phyloP scores from a whole-genome alignment of 1,140 invertebrate genomes.

The Trypoxylus dichotomus region DNA sequence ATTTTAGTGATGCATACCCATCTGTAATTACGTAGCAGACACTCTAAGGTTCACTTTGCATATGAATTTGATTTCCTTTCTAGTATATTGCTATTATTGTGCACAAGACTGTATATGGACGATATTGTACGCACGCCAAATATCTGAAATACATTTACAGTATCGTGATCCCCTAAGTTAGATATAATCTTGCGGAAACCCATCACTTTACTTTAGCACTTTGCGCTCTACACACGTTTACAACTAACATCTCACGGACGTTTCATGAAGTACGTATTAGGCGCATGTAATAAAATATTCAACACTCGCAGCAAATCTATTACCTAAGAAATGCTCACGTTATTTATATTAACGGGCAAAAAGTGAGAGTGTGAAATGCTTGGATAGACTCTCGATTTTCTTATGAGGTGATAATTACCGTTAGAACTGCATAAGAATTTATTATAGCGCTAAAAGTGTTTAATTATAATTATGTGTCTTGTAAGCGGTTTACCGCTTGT shows the following conservation, averaged over 20 bases:
- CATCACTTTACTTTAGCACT: no score
- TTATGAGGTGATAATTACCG: conserved; percentile 15
- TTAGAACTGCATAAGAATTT: background rate
- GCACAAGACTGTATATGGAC: no score
- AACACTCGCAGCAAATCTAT: background rate
- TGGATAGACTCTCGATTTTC: conserved; percentile 7
- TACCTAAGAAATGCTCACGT: background rate
- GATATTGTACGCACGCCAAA: no score
- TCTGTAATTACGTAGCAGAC: no score
- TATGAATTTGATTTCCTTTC: no score
- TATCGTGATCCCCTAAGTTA: no score
- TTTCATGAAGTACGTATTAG: background rate
- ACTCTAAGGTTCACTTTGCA: no score
- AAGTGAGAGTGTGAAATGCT: conserved; percentile 18
- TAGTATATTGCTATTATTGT: no score
- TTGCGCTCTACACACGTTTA: no score
- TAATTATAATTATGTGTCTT: conserved; percentile 5
- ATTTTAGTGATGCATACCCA: no score
- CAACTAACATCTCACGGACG: background rate
- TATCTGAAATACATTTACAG: no score
- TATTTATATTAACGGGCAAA: background rate
- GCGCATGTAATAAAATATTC: conserved; percentile 8
- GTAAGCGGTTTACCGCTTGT: background rate
- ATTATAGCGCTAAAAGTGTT: background rate
- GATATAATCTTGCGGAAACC: no score